Conservation (phyloP, 2,888 invertebrate species). For the Quadroppia sp. region DNA sequence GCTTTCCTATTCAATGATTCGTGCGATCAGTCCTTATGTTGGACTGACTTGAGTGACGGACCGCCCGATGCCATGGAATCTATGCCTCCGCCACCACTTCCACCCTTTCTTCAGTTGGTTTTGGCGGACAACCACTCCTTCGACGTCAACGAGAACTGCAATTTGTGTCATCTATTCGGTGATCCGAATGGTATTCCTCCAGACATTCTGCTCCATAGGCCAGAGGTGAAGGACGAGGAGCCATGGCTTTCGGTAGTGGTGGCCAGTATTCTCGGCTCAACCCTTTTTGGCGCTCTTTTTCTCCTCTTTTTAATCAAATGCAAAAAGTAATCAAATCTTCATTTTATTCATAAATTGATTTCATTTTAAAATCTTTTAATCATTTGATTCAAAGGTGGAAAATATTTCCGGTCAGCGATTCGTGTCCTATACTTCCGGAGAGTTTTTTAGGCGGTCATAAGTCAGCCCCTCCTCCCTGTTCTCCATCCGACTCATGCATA, state of each 20-base stretch:
- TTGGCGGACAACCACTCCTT: conserved; percentile 48
- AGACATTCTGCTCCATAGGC: conserved; percentile 18
- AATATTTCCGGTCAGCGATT: conserved; percentile 42
- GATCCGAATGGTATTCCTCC: conserved; percentile 14
- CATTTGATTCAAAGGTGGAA: conserved; percentile 39
- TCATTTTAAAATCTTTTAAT: too few species aligned
- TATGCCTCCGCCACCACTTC: conserved; percentile 79
- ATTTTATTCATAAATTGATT: background rate
- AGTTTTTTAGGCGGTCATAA: conserved; percentile 42
- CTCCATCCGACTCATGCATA: conserved; percentile 41
- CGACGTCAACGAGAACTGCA: conserved; percentile 26
- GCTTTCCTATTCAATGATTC: conserved; percentile 10
- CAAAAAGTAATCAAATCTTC: conserved; percentile 66
- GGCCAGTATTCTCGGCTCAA: conserved; percentile 72
- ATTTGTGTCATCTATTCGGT: conserved; percentile 40
- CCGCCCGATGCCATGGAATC: conserved; percentile 76
- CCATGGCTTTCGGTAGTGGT: conserved; percentile 77
- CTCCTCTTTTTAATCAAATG: conserved; percentile 74
- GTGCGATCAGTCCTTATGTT: conserved; percentile 43
- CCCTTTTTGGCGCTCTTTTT: conserved; percentile 70
- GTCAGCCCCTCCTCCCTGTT: conserved; percentile 38
- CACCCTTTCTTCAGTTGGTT: conserved; percentile 64
- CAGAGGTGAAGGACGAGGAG: conserved; percentile 54
- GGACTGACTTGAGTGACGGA: conserved; percentile 54
- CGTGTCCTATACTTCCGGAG: conserved; percentile 43